Evolutionary conservation across 1,140 invertebrate species (phyloP), one percentile per base, ranked within the genome.

Genomic region (Liolophura sinensis): DNA sequence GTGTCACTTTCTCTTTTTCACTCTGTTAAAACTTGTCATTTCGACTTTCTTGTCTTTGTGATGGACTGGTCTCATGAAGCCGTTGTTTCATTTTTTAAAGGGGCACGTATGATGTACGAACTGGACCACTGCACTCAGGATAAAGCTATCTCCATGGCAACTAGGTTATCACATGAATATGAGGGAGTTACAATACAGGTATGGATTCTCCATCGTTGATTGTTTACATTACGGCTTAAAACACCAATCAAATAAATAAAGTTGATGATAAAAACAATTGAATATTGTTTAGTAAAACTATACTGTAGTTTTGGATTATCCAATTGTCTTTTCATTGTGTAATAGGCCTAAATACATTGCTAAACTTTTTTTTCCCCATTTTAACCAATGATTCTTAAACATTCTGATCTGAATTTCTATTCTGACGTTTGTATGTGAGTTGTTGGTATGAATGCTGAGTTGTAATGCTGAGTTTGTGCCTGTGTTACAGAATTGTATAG

Each of bases 401-500:
- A 47, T 48, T 18, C 27, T 48, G 18, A n/a, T 6, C n/a, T 18
- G 52, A n/a, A 20, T 18, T 47, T 18, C 9, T 3, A 24, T n/a
- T 47, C 16, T 48, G 14, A 61, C 5, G 18, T 61, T 3, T 25
- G 18, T n/a, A 47, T 18, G 18, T 9, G 1, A 61, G n/a, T n/a
- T 27, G 15, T 20, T 22, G n/a, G 18, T 40, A 3, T n/a, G 40
- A 48, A 1, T n/a, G 16, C 16, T 4, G 47, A 3, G 18, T 48
- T 48, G 16, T 48, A n/a, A 20, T 50, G n/a, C n/a, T 48, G 31
- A 50, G 48, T 40, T 47, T 69, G 51, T 49, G 67, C 72, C 68
- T 69, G 64, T 65, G 62, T 85, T 86, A 18, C 82, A 93, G 89
- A 91, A 89, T 78, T 94, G 92, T 84, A 89, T 89, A 62, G 89